Base-by-base conservation (phyloP, 2,888 invertebrate genomes). In the Cabera pusaria region DNA sequence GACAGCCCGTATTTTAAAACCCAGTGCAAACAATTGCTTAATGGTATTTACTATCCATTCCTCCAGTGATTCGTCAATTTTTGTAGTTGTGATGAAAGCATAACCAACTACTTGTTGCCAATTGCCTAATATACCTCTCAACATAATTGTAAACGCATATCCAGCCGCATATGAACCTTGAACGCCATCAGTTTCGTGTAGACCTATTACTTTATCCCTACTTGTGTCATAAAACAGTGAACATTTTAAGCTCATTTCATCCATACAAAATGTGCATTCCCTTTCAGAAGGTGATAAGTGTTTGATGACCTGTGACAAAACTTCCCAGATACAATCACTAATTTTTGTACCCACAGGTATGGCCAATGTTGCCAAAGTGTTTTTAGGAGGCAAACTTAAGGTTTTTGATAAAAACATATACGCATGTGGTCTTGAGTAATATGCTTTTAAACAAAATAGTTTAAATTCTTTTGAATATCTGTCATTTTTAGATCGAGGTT, bases 351-450 rank as follows among this genome's bases (percentile, higher is more conserved):
- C n/a, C n/a, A n/a, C n/a, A n/a, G n/a, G n/a, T n/a, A n/a, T n/a
- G n/a, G n/a, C n/a, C n/a, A n/a, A n/a, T n/a, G n/a, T n/a, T n/a
- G n/a, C n/a, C n/a, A n/a, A n/a, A n/a, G n/a, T n/a, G n/a, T n/a
- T n/a, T n/a, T n/a, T n/a, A n/a, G n/a, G n/a, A 1, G 20, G 37
- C 25, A 45, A 33, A 41, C 28, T 28, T 7, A 44, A 3, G 3
- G 41, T 37, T 11, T 41, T 45, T 14, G 45, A 36, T 34, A 45
- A 33, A 29, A 45, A 37, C 6, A 21, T 11, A 22, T 45, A 45
- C 8, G 41, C 18, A 6, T 24, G 32, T 26, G 37, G 46, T 10
- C 31, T 46, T 27, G 42, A 27, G 18, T 39, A 43, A 39, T 25
- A 46, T 6, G 31, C 34, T 14, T 38, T 32, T 19, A 46, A 31